These are phyloP conservation scores for Pyrrhia umbra DNA, from an alignment of 2,888 invertebrate species.

Conservation along the genomic window DNA sequence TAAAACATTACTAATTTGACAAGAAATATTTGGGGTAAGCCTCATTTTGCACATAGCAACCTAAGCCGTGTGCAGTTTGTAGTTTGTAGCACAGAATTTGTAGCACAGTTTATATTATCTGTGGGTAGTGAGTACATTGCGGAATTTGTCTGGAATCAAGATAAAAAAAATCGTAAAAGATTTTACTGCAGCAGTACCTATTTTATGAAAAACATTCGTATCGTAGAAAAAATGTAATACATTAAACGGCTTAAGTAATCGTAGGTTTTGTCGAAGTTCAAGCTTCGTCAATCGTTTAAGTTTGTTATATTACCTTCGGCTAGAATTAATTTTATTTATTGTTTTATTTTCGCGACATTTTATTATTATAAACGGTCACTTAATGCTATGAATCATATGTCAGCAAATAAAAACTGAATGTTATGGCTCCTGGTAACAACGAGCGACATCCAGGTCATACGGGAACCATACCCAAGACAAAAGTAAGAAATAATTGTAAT, in stretches of 20 bases:
- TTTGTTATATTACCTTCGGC: slow-evolving; percentile 24
- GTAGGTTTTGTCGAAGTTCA: slow-evolving; percentile 30
- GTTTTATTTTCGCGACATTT: slow-evolving; percentile 38
- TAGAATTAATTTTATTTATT: slow-evolving; percentile 27
- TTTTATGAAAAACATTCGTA: slow-evolving; percentile 26
- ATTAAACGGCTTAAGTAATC: slow-evolving; percentile 30
- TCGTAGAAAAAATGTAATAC: slow-evolving; percentile 34
- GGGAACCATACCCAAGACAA: slow-evolving; percentile 93
- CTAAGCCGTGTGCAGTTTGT: too few relatives aligned
- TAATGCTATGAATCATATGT: slow-evolving; percentile 64
- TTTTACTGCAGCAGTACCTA: slow-evolving; percentile 28
- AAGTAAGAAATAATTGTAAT: slow-evolving; percentile 91
- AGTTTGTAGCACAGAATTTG: too few relatives aligned
- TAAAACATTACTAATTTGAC: too few relatives aligned
- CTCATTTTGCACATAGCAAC: too few relatives aligned
- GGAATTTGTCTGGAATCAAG: not conserved
- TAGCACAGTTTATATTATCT: too few relatives aligned
- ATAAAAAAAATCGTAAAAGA: slow-evolving; percentile 27
- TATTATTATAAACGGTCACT: slow-evolving; percentile 45
- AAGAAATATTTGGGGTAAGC: too few relatives aligned
- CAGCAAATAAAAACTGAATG: slow-evolving; percentile 71
- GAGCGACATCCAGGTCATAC: slow-evolving; percentile 89
- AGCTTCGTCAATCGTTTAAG: slow-evolving; percentile 32
- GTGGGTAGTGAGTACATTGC: not conserved
- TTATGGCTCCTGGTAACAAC: slow-evolving; percentile 89